Percentiles rank a stretch among this genome's conserved stretches.
Conservation (phyloP, 2,113 vertebrate species). For the human region DNA sequence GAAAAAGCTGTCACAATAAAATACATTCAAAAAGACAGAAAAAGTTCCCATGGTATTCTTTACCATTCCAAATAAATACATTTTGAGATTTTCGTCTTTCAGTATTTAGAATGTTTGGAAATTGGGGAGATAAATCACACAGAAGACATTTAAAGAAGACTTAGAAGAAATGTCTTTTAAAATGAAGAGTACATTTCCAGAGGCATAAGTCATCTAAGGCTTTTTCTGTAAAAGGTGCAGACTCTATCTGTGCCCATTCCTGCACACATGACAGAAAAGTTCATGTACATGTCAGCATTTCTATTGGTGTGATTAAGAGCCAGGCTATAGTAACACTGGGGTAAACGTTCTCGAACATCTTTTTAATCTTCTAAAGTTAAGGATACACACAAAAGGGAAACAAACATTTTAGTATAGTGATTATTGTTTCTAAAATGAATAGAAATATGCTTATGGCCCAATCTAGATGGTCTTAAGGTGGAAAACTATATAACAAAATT, state of each 20-base stretch:
- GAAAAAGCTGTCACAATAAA: background rate
- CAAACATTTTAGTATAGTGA: background rate
- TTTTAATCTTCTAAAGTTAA: constrained; percentile 60
- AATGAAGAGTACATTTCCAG: background rate
- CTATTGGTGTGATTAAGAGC: constrained; percentile 26
- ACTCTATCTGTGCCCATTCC: background rate
- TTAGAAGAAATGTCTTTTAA: constrained; percentile 44
- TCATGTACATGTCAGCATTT: constrained; percentile 36
- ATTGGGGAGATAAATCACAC: background rate
- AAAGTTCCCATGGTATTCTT: background rate
- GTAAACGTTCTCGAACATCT: constrained; percentile 41
- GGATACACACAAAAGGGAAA: background rate
- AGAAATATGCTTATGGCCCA: background rate
- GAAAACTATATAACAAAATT: background rate
- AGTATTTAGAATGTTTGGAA: background rate
- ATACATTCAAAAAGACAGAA: background rate
- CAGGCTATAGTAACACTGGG: constrained; percentile 2
- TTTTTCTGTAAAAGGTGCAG: constrained; percentile 43
- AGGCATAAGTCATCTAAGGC: constrained; percentile 31
- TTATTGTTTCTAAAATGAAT: background rate
- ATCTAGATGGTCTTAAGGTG: background rate
- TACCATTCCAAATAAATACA: background rate
- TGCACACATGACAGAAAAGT: background rate
- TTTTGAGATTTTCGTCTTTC: background rate
- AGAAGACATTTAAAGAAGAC: background rate